A percentile compares a stretch with the other conserved stretches of the same genome.
Conservation (phyloP, 2,888 invertebrate genomes). For the Lucinisca nassula region DNA sequence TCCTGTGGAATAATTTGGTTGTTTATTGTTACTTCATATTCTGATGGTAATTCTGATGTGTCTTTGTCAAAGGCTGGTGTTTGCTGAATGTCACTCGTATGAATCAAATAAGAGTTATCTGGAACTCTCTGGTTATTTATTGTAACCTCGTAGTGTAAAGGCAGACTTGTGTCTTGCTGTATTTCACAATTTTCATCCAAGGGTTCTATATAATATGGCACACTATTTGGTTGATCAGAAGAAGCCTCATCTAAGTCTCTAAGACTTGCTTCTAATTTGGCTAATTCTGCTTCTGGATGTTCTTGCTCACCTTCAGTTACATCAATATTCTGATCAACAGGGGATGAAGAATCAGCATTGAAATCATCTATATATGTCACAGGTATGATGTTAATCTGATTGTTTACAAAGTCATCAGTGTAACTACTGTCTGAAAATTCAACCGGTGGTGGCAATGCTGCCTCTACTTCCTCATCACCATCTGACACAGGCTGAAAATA, state of each 20-base stretch:
- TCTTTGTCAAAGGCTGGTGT: conserved; percentile 52
- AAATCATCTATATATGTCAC: conserved; percentile 79
- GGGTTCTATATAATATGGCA: not conserved
- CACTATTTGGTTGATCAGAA: conserved; percentile 24
- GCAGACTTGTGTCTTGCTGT: not conserved
- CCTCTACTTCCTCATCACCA: conserved; percentile 22
- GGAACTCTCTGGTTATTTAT: not conserved
- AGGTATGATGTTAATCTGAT: conserved; percentile 42
- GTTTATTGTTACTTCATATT: conserved; percentile 15
- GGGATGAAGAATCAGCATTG: conserved; percentile 7
- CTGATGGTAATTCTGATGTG: not conserved
- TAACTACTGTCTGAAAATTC: conserved; percentile 76
- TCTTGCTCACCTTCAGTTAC: conserved; percentile 12
- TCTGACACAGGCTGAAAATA: not conserved
- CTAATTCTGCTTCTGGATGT: conserved; percentile 2
- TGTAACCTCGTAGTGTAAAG: not conserved
- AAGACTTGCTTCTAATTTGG: conserved; percentile 36
- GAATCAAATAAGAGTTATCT: not conserved
- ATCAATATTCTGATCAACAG: conserved; percentile 38
- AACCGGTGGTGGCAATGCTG: conserved; percentile 77
- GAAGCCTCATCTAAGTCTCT: conserved; percentile 41
- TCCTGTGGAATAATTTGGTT: not conserved
- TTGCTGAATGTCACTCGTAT: conserved; percentile 44
- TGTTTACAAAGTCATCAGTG: not conserved
- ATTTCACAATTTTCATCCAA: not conserved